Evolutionary conservation across 2,113 vertebrate species (phyloP).

Genomic region (Antennarius striatus): DNA sequence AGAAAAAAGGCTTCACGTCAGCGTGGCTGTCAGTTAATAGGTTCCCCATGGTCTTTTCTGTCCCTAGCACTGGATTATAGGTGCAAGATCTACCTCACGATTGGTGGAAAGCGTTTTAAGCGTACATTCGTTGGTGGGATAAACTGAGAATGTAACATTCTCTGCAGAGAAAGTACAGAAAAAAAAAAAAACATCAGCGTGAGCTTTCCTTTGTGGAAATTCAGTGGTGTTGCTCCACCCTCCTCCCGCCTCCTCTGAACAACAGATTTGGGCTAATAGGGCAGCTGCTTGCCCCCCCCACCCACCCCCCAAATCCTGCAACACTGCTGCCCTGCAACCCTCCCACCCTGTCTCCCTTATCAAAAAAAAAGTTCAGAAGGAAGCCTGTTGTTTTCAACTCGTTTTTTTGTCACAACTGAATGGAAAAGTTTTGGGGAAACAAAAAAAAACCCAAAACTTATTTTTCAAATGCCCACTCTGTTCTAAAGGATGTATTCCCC

Average conservation of each 20-base stretch:
- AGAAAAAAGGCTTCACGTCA: conserved; percentile 56
- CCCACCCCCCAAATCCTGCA: neutral
- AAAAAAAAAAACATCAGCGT: conserved; percentile 42
- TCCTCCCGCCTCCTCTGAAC: conserved; percentile 64
- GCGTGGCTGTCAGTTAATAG: conserved; percentile 51
- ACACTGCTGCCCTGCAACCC: conserved; percentile 7
- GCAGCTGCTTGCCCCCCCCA: conserved; percentile 71
- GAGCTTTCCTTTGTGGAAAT: conserved; percentile 64
- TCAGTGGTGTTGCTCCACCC: conserved; percentile 64
- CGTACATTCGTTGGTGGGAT: conserved; percentile 31
- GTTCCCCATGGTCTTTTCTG: conserved; percentile 33
- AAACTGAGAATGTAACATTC: conserved; percentile 30
- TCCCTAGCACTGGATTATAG: conserved; percentile 48
- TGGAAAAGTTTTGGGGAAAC: conserved; percentile 67
- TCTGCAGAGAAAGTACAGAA: conserved; percentile 33
- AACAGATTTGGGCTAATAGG: conserved; percentile 77
- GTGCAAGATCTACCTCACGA: conserved; percentile 26
- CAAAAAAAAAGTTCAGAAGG: conserved; percentile 53
- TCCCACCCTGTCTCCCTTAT: conserved; percentile 40
- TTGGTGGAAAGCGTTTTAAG: conserved; percentile 35
- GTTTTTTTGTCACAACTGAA: conserved; percentile 56
- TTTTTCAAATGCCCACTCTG: no score
- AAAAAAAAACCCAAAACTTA: no score
- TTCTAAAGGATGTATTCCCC: no score
- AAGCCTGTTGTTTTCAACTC: conserved; percentile 68